These are phyloP conservation scores for Drosophila athabasca DNA, from an alignment of 1,140 invertebrate species.

Conservation along the genomic window DNA sequence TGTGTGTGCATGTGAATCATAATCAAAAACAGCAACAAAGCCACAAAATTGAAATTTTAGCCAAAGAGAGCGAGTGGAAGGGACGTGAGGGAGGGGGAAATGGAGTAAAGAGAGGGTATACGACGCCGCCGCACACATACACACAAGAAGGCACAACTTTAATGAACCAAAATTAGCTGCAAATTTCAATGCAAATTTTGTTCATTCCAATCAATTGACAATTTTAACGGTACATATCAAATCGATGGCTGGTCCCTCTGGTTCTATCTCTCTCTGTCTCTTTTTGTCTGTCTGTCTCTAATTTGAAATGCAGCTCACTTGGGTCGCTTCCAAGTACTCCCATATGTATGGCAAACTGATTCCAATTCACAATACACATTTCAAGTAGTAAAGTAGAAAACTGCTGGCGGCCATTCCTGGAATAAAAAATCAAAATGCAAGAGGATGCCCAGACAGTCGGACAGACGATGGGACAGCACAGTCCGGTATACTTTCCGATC, in stretches of 20 bases:
- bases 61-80: conserved; percentile 20
- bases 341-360: conserved; percentile 35
- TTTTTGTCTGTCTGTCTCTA: not conserved
- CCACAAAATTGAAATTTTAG: conserved; percentile 79
- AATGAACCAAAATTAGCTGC: no score
- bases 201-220: no score
- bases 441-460: conserved; percentile 14
- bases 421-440: conserved; percentile 44
- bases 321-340: conserved; percentile 26
- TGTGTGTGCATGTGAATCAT: conserved; percentile 65
- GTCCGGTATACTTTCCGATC: conserved; percentile 18
- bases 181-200: no score
- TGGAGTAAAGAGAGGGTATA: conserved; percentile 14
- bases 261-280: not conserved
- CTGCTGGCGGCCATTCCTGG: conserved; percentile 22
- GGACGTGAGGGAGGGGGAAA: not conserved
- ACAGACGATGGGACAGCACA: conserved; percentile 5
- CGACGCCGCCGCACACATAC: conserved; percentile 10
- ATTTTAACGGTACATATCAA: conserved; percentile 24
- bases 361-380: conserved; percentile 35
- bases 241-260: no score
- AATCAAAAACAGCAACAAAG: conserved; percentile 61
- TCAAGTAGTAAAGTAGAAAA: conserved; percentile 21
- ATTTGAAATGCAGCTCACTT: conserved; percentile 41
- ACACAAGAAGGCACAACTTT: not conserved